Percentiles rank a stretch among this genome's conserved stretches.
Evolutionary conservation across 2,797 vertebrate species (phyloP).

Genomic region (Glyptemys insculpta): DNA sequence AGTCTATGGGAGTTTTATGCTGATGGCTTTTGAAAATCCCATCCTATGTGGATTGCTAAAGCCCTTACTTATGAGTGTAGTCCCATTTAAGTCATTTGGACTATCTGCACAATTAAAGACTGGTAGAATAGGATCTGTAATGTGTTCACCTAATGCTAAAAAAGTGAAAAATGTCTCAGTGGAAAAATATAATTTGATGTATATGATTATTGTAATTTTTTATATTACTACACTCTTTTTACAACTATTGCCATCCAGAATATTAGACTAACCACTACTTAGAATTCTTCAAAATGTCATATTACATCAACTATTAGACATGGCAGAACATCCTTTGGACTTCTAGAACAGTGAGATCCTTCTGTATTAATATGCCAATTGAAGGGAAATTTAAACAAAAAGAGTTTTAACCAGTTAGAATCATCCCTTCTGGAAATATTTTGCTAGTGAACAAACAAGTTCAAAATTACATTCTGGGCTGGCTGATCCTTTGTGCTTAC

Average conservation of each 20-base stretch:
- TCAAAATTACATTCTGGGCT: not conserved
- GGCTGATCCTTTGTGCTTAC: not conserved
- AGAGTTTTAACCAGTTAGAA: not conserved
- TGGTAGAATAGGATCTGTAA: not conserved
- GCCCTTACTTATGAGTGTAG: not conserved
- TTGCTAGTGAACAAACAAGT: not conserved
- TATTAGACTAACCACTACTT: not conserved
- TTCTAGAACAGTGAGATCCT: fast-evolving
- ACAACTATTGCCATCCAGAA: not conserved
- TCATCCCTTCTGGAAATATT: not conserved
- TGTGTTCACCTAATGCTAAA: not conserved
- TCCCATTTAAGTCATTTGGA: not conserved
- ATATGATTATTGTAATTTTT: not conserved
- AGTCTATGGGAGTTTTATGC: not conserved
- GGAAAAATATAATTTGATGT: not conserved
- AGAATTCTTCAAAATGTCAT: not conserved
- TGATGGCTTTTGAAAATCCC: not conserved
- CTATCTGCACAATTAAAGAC: not conserved
- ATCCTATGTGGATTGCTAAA: constrained; percentile 1
- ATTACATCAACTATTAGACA: not conserved
- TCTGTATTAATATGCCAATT: fast-evolving
- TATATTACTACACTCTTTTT: not conserved
- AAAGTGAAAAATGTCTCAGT: not conserved
- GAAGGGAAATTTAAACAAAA: not conserved
- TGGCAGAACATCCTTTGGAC: not conserved